Percentiles rank a stretch among this genome's conserved stretches.
Evolutionary conservation across 2,888 invertebrate species (phyloP).

Genomic region (Tortrix viridana): DNA sequence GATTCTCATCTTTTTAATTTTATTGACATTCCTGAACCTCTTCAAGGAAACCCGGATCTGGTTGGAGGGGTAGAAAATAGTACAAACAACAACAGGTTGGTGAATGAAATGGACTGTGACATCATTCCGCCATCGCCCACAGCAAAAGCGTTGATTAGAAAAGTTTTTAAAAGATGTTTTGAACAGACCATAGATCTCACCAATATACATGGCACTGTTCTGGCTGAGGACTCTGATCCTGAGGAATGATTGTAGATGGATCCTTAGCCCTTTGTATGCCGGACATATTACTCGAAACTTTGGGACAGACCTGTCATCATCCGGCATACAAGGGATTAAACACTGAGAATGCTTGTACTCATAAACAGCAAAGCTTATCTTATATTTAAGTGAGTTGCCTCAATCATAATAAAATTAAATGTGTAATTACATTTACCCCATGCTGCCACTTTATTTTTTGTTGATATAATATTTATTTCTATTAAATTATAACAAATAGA

Average conservation of each 20-base stretch:
- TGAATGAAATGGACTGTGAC: conserved; percentile 67
- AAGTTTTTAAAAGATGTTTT: conserved; percentile 89
- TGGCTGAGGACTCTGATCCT: conserved; percentile 90
- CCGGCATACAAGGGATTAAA: no score
- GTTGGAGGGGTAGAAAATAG: conserved; percentile 45
- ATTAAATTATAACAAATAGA: no score
- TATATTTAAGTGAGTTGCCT: no score
- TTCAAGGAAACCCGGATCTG: conserved; percentile 40
- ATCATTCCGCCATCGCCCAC: conserved; percentile 85
- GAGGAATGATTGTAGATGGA: conserved; percentile 56
- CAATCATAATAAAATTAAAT: no score
- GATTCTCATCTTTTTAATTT: conserved; percentile 79
- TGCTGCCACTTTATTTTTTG: no score
- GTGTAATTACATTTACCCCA: no score
- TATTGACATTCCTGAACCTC: conserved; percentile 68
- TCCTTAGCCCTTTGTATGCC: neutral
- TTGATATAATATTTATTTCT: no score
- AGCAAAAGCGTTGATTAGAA: conserved; percentile 83
- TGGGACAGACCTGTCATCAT: no score
- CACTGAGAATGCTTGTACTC: no score
- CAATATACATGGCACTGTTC: conserved; percentile 83
- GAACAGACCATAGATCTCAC: conserved; percentile 88
- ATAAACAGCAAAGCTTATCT: no score
- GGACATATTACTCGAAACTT: no score
- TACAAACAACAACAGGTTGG: conserved; percentile 45